Conservation (phyloP, 2,888 invertebrate species). For the Sipunculus nudus region DNA sequence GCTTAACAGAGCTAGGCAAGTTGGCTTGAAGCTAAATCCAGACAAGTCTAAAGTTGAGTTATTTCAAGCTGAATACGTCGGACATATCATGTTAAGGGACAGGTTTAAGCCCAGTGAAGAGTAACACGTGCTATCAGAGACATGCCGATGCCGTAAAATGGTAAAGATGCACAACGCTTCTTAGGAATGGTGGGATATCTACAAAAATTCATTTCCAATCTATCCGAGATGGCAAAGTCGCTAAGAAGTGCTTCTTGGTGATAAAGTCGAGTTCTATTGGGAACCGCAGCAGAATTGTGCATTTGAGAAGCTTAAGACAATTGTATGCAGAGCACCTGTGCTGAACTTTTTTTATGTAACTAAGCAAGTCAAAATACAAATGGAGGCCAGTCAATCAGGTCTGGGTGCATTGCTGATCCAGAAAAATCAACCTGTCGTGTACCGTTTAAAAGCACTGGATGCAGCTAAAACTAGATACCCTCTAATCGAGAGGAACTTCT, state of each 20-base stretch:
- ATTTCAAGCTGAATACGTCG: neutral
- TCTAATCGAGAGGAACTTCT: neutral
- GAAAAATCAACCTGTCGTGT: too few relatives aligned
- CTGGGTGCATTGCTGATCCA: too few relatives aligned
- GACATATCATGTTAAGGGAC: conserved; percentile 9
- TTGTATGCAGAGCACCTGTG: neutral
- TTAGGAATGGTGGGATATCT: conserved; percentile 57
- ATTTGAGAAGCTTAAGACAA: neutral
- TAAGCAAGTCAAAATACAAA: neutral
- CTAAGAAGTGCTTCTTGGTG: neutral
- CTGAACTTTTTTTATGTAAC: conserved; percentile 1
- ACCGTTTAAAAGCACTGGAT: neutral
- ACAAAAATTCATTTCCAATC: conserved; percentile 59
- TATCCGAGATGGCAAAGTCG: conserved; percentile 41
- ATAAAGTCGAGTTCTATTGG: neutral
- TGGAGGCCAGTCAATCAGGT: neutral
- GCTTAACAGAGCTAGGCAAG: conserved; percentile 1
- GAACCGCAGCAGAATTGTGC: too few relatives aligned
- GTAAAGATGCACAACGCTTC: conserved; percentile 38
- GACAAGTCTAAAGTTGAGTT: conserved; percentile 4
- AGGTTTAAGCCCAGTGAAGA: conserved; percentile 39
- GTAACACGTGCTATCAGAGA: conserved; percentile 38
- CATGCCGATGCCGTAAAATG: conserved; percentile 48
- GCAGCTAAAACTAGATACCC: neutral
- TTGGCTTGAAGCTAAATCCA: conserved; percentile 12